Base-by-base conservation (phyloP, 1,140 invertebrate genomes). In the Drosophila yakuba region DNA sequence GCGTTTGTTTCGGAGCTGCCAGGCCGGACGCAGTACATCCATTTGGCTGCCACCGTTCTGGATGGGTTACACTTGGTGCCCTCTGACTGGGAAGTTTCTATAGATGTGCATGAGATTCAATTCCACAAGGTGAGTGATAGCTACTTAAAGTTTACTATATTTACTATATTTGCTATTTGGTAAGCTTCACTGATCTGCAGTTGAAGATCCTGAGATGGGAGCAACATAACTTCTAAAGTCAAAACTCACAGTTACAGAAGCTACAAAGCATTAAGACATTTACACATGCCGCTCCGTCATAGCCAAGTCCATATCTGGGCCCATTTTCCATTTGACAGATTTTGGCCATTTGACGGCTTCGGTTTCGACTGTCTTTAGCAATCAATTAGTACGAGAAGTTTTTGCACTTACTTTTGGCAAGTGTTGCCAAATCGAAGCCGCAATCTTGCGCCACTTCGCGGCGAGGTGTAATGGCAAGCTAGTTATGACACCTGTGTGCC, bases 401-500 rank as follows among this genome's bases (percentile, higher is more conserved):
- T 71, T 71, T 32, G 64, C 64, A 71, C 68, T 50, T 10, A 47
- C 20, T 71, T 69, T 69, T 71, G 67, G 69, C 44, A 39, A 14
- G 10, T 25, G n/a, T 76, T 59, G 50, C 74, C 74, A 76, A 76
- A 76, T 55, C 17, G 59, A 36, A 25, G 56, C 20, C 3, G 20
- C 43, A n/a, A n/a, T 48, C 17, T 66, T 64, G 59, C 63, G 35
- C 35, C 60, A 66, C 44, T 52, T 51, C 44, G 25, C 36, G 7
- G 25, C 32, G 7, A 71, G 68, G 68, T 76, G 74, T 76, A 54
- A 67, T 76, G 54, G 47, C 48, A 76, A 59, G 62, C 61, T 67
- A 76, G 74, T 76, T 76, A 56, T 76, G 74, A 76, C 74, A 76
- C 74, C 74, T 76, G 72, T 44, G 55, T 47, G 28, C 36, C 39